phyloP scores from a whole-genome alignment of 1,140 invertebrate species.

The Drosophila melanogaster region Release_6_plus_ISO1_MT NT_033777.3:4267001-4267500 shows the following conservation, averaged over 20 bases:
- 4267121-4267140: conserved; percentile 67
- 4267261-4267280: conserved; percentile 55
- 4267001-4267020: conserved; percentile 18
- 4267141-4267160: conserved; percentile 76
- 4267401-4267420: conserved; percentile 79
- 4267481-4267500: conserved; percentile 58
- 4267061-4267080: conserved; percentile 61
- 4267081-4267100: conserved; percentile 66
- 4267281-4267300: conserved; percentile 68
- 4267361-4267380: conserved; percentile 65
- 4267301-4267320: conserved; percentile 63
- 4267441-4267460: conserved; percentile 63
- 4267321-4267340: conserved; percentile 73
- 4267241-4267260: conserved; percentile 16
- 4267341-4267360: conserved; percentile 78
- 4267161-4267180: conserved; percentile 76
- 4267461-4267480: conserved; percentile 48
- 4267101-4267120: conserved; percentile 57
- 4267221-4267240: neutral
- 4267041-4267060: conserved; percentile 50
- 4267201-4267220: conserved; percentile 57
- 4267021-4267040: conserved; percentile 1
- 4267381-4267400: conserved; percentile 77
- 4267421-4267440: conserved; percentile 76
- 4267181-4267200: conserved; percentile 73